Conservation (phyloP, 2,113 vertebrate genomes). For the Sarotherodon lohbergeri region DNA sequence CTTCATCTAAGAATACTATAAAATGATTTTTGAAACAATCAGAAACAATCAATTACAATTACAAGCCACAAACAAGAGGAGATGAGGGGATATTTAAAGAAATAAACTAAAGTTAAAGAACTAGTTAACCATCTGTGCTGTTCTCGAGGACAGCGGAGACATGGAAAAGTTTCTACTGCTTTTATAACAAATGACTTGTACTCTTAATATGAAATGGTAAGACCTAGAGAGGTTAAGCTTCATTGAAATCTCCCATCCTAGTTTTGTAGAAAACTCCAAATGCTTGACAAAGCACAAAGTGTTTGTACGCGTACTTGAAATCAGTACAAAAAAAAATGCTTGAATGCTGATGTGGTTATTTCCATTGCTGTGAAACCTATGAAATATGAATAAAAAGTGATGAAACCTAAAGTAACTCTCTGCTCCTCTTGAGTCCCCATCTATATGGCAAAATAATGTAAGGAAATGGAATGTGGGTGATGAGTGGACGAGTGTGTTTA, state of each 20-base stretch:
- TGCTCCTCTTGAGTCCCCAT: constrained; percentile 13
- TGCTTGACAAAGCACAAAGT: constrained; percentile 58
- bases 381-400: constrained; percentile 61
- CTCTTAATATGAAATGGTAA: background rate
- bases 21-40: background rate
- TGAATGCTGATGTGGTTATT: constrained; percentile 57
- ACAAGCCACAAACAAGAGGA: background rate
- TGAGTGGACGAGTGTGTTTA: constrained; percentile 14
- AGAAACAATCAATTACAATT: background rate
- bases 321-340: constrained; percentile 41
- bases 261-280: constrained; percentile 21
- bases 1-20: background rate
- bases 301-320: constrained; percentile 36
- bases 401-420: constrained; percentile 60
- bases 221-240: constrained; percentile 3
- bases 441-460: constrained; percentile 11
- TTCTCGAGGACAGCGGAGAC: background rate
- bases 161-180: background rate
- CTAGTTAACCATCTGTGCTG: background rate
- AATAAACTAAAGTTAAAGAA: background rate
- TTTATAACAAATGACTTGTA: constrained; percentile 25
- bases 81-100: background rate
- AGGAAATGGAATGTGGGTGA: background rate
- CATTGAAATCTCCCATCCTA: background rate
- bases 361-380: constrained; percentile 37